Conservation (phyloP, 1,140 invertebrate species). For the Vanessa tameamea region DNA sequence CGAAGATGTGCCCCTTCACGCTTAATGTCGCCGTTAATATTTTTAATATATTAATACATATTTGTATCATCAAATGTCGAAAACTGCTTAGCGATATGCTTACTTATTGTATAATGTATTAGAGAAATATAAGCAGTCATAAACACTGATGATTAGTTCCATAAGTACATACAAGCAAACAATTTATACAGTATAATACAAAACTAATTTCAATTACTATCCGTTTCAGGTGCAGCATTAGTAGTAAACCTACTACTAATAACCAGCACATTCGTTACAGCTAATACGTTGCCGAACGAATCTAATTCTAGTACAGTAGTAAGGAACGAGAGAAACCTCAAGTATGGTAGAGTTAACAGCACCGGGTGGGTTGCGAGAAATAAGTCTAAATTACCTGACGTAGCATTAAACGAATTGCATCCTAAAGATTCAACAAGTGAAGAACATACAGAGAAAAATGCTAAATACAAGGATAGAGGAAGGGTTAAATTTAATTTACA, state of each 20-base stretch:
- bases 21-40: no score
- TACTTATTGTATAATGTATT: no score
- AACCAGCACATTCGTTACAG: conserved; percentile 55
- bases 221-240: conserved; percentile 70
- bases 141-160: no score
- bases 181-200: not conserved
- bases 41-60: no score
- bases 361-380: conserved; percentile 49
- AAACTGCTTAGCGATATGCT: no score
- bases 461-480: conserved; percentile 75
- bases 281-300: conserved; percentile 55
- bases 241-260: conserved; percentile 73
- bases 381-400: conserved; percentile 58
- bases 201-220: not conserved
- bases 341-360: conserved; percentile 49
- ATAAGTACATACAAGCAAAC: no score
- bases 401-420: conserved; percentile 66
- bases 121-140: no score
- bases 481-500: conserved; percentile 62
- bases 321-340: conserved; percentile 53
- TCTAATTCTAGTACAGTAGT: conserved; percentile 45
- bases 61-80: no score
- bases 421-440: conserved; percentile 67
- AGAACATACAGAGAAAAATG: conserved; percentile 72
- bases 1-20: no score